A percentile compares a stretch with the other conserved stretches of the same genome.
These are phyloP conservation scores for Lordiphosa andalusiaca DNA, from an alignment of 2,888 invertebrate species.

Conservation along the genomic window DNA sequence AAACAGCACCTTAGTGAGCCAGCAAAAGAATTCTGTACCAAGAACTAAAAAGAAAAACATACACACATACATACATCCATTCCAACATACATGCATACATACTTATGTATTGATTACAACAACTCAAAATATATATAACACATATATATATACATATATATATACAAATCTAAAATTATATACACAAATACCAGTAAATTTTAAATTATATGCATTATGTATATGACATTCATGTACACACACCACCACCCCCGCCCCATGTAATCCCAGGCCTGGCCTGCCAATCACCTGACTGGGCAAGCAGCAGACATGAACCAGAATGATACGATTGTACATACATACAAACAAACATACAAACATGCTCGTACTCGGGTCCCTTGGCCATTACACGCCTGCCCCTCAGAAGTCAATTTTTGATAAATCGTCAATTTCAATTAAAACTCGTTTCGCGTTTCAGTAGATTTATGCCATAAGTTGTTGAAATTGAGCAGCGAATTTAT, in stretches of 20 bases:
- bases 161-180: conserved; percentile 37
- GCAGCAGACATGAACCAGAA: conserved; percentile 15
- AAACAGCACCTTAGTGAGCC: conserved; percentile 62
- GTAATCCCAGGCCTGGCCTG: conserved; percentile 17
- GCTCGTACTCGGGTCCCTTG: conserved; percentile 7
- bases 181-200: conserved; percentile 47
- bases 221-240: conserved; percentile 73
- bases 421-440: conserved; percentile 40
- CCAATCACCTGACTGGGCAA: conserved; percentile 11
- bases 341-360: too few species aligned
- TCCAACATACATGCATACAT: conserved; percentile 26
- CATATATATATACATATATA: conserved; percentile 30
- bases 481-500: conserved; percentile 50
- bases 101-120: conserved; percentile 39
- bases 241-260: conserved; percentile 8
- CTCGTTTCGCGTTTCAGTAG: conserved; percentile 51
- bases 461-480: conserved; percentile 60
- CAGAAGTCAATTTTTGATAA: conserved; percentile 41
- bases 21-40: conserved; percentile 77
- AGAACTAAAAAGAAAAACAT: conserved; percentile 45
- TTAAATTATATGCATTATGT: conserved; percentile 61
- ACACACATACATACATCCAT: conserved; percentile 28
- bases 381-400: conserved; percentile 7
- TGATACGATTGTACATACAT: too few species aligned
- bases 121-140: conserved; percentile 32